Conservation (phyloP, 2,797 vertebrate genomes). For the Vultur gryphus region DNA sequence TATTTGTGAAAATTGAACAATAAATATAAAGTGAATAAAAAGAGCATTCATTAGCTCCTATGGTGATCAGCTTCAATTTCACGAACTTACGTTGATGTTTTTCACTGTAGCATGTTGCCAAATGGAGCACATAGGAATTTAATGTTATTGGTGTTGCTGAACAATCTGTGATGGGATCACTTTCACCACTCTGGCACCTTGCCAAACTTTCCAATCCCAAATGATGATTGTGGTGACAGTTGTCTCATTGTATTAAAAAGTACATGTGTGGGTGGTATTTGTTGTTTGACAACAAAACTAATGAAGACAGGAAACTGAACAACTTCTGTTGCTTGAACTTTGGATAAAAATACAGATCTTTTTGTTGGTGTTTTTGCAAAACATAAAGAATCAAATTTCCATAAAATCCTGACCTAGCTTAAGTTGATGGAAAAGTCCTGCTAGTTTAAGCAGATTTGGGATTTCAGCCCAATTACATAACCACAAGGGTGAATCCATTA, state of each 20-base stretch:
- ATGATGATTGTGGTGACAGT: not conserved
- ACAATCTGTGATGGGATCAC: not conserved
- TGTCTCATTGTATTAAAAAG: conserved; percentile 40
- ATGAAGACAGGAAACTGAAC: conserved; percentile 39
- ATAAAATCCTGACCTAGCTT: not conserved
- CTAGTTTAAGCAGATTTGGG: not conserved
- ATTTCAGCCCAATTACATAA: not conserved
- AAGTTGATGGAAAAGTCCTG: not conserved
- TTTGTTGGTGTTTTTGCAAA: not conserved
- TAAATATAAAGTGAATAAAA: not conserved
- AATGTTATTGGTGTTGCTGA: not conserved
- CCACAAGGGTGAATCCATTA: not conserved
- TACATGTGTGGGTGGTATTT: conserved; percentile 31
- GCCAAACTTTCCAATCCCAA: not conserved
- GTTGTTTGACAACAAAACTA: conserved; percentile 52
- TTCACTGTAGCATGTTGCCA: not conserved
- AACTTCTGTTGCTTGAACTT: conserved; percentile 30
- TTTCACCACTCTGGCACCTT: not conserved
- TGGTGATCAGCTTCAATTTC: not conserved
- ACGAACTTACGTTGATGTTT: not conserved
- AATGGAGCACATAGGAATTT: not conserved
- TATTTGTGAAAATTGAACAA: not conserved
- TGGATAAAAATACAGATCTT: not conserved
- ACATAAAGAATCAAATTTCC: not conserved
- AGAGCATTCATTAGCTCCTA: not conserved